Conservation (phyloP, 2,113 vertebrate species). For the Cyprinus carpio region DNA sequence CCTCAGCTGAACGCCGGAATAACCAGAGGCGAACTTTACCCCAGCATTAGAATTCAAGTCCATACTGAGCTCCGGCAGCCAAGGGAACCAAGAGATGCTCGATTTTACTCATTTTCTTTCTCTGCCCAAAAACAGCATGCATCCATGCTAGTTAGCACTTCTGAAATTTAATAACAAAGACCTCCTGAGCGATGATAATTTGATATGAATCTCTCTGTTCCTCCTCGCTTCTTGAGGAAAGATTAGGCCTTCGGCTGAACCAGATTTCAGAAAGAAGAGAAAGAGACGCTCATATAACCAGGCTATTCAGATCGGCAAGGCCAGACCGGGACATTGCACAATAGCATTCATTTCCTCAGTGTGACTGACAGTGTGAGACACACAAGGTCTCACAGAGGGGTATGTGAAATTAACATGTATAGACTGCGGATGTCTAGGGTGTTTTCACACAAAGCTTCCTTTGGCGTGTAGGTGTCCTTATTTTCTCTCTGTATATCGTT, state of each 20-base stretch:
- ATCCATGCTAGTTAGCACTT: conserved; percentile 32
- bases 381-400: not conserved
- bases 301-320: conserved; percentile 24
- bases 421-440: not conserved
- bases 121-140: not conserved
- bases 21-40: conserved; percentile 47
- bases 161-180: conserved; percentile 32
- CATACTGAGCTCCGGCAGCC: not conserved
- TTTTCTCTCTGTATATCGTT: not conserved
- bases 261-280: conserved; percentile 1
- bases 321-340: not conserved
- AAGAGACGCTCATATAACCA: not conserved
- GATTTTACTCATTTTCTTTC: not conserved
- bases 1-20: conserved; percentile 48
- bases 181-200: conserved; percentile 24
- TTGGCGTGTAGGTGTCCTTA: not conserved
- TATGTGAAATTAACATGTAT: not conserved
- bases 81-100: conserved; percentile 11
- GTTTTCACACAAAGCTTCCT: not conserved
- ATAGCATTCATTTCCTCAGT: conserved; percentile 6
- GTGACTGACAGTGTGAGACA: not conserved
- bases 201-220: not conserved
- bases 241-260: not conserved
- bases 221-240: conserved; percentile 23
- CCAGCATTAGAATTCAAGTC: conserved; percentile 52